These are phyloP conservation scores for Brachyhypopomus occidentalis DNA, from an alignment of 2,113 vertebrate genomes.

Conservation along the genomic window DNA sequence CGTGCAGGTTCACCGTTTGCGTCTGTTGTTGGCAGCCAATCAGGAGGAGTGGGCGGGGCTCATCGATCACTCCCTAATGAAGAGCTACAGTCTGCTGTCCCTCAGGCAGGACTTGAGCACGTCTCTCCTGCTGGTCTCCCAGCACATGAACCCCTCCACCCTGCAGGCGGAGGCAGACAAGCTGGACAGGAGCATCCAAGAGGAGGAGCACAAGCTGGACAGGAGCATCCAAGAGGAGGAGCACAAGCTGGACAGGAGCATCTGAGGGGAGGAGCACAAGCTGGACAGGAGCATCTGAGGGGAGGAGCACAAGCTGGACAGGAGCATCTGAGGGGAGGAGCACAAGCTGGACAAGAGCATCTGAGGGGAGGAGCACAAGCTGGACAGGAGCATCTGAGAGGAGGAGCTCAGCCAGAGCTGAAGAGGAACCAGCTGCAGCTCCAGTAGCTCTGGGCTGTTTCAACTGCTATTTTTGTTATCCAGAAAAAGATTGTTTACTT, in stretches of 20 bases:
- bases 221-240: conserved; percentile 71
- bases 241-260: conserved; percentile 70
- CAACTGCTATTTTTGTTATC: no score
- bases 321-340: conserved; percentile 71
- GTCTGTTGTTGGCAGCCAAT: conserved; percentile 56
- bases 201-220: conserved; percentile 74
- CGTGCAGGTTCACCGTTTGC: conserved; percentile 66
- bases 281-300: conserved; percentile 71
- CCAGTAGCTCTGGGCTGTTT: no score
- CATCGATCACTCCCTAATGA: conserved; percentile 66
- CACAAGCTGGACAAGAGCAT: conserved; percentile 62
- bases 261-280: conserved; percentile 71
- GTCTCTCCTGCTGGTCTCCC: conserved; percentile 66
- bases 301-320: conserved; percentile 66
- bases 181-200: conserved; percentile 70
- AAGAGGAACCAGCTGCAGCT: no score
- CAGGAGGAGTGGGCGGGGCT: conserved; percentile 68
- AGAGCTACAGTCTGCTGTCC: conserved; percentile 65
- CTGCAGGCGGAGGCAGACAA: conserved; percentile 71
- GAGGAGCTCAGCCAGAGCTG: conserved; percentile 62
- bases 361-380: conserved; percentile 67
- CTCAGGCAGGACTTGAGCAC: conserved; percentile 67
- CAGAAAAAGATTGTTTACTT: no score
- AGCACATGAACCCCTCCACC: conserved; percentile 60
- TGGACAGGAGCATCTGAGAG: conserved; percentile 63